phyloP scores from a whole-genome alignment of 1,140 invertebrate species.

The Calycopis cecrops region DNA sequence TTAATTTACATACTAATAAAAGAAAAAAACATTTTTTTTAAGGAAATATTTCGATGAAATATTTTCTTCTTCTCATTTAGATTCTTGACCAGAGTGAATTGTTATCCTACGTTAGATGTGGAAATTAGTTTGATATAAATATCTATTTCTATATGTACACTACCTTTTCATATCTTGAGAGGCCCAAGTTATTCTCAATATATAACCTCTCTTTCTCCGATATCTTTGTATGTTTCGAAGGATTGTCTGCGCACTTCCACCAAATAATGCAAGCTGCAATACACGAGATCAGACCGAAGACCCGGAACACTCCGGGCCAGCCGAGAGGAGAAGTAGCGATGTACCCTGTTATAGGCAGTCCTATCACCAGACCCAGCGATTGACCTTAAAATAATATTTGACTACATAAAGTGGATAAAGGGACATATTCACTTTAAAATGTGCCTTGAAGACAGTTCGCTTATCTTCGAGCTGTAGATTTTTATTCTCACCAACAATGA shows the following conservation, averaged over 20 bases:
- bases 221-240: conserved; percentile 53
- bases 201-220: conserved; percentile 52
- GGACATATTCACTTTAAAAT: too few species aligned
- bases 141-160: not conserved
- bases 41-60: too few species aligned
- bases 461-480: too few species aligned
- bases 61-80: too few species aligned
- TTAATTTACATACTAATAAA: too few species aligned
- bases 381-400: conserved; percentile 76
- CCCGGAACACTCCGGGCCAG: conserved; percentile 76
- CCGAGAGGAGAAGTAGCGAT: conserved; percentile 75
- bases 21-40: too few species aligned
- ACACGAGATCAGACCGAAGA: conserved; percentile 53
- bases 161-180: conserved; percentile 32
- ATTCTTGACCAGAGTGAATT: too few species aligned
- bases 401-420: too few species aligned
- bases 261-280: conserved; percentile 38
- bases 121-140: too few species aligned
- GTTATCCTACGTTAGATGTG: too few species aligned
- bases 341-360: conserved; percentile 77
- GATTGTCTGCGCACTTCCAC: conserved; percentile 47
- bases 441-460: too few species aligned
- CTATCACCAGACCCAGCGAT: conserved; percentile 78
- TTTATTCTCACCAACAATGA: too few species aligned
- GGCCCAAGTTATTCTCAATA: conserved; percentile 55